These are phyloP conservation scores for Drosophila sordidapex DNA, from an alignment of 2,888 invertebrate species.

Conservation along the genomic window DNA sequence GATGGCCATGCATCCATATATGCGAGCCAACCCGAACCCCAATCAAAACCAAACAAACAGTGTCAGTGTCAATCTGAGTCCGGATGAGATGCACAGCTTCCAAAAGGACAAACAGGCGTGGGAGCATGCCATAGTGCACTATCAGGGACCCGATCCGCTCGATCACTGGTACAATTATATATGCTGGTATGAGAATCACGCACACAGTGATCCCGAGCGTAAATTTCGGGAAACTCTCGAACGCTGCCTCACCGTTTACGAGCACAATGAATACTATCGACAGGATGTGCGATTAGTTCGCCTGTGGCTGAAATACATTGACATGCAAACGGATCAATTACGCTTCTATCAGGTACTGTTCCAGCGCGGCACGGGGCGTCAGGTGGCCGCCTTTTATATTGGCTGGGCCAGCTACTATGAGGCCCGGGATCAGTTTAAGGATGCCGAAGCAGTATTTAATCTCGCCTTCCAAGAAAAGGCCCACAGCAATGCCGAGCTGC, in stretches of 20 bases:
- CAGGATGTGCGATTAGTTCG: constrained; percentile 95
- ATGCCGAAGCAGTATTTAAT: constrained; percentile 93
- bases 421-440: constrained; percentile 91
- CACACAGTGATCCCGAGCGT: constrained; percentile 91
- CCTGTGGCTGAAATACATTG: constrained; percentile 96
- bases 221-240: constrained; percentile 95
- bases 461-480: constrained; percentile 92
- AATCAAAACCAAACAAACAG: constrained; percentile 54
- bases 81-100: constrained; percentile 83
- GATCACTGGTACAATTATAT: constrained; percentile 96
- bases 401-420: constrained; percentile 96
- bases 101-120: constrained; percentile 87
- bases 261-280: constrained; percentile 91
- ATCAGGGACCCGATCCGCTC: constrained; percentile 94
- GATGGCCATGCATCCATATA: constrained; percentile 76
- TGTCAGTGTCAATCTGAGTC: constrained; percentile 48
- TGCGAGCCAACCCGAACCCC: constrained; percentile 66
- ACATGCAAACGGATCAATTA: constrained; percentile 90
- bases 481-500: constrained; percentile 91
- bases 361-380: constrained; percentile 92
- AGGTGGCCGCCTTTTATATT: constrained; percentile 93
- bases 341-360: constrained; percentile 93
- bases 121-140: constrained; percentile 92
- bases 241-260: constrained; percentile 93
- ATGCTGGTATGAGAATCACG: constrained; percentile 95